phyloP scores from a whole-genome alignment of 2,113 vertebrate genomes.

The Misgurnus mizolepis region DNA sequence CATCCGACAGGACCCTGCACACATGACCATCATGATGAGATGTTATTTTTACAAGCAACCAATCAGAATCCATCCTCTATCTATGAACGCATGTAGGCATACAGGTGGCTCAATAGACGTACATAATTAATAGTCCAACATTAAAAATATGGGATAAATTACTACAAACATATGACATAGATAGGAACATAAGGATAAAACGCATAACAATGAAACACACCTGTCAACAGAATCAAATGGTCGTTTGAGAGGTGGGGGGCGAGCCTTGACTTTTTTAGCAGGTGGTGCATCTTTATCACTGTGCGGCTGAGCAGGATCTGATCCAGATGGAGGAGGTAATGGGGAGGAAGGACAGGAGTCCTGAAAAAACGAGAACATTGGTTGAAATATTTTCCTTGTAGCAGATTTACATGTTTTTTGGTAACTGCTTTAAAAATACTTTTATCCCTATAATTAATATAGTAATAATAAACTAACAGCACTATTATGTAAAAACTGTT shows the following conservation, averaged over 20 bases:
- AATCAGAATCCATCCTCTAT: background rate
- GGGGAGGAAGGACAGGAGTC: constrained; percentile 73
- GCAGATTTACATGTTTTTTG: too few relatives aligned
- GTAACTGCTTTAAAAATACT: too few relatives aligned
- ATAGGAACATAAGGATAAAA: too few relatives aligned
- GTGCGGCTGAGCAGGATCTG: constrained; percentile 65
- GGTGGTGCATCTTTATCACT: constrained; percentile 72
- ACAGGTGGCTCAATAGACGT: too few relatives aligned
- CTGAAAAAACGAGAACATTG: constrained; percentile 12
- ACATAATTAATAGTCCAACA: too few relatives aligned
- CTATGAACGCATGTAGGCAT: too few relatives aligned
- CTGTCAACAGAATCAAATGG: constrained; percentile 94
- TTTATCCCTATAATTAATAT: too few relatives aligned
- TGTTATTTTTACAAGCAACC: background rate
- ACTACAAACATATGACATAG: too few relatives aligned
- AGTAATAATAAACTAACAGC: too few relatives aligned
- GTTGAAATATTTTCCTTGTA: too few relatives aligned
- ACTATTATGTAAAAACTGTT: too few relatives aligned
- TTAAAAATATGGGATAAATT: too few relatives aligned
- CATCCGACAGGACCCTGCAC: constrained; percentile 85
- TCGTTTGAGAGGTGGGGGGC: constrained; percentile 89
- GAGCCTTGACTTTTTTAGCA: constrained; percentile 86
- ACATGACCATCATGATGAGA: background rate
- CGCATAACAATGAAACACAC: constrained; percentile 71
- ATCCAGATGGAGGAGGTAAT: constrained; percentile 64